Evolutionary conservation across 2,888 invertebrate genomes (phyloP).

Genomic region (Hypolimnas misippus): DNA sequence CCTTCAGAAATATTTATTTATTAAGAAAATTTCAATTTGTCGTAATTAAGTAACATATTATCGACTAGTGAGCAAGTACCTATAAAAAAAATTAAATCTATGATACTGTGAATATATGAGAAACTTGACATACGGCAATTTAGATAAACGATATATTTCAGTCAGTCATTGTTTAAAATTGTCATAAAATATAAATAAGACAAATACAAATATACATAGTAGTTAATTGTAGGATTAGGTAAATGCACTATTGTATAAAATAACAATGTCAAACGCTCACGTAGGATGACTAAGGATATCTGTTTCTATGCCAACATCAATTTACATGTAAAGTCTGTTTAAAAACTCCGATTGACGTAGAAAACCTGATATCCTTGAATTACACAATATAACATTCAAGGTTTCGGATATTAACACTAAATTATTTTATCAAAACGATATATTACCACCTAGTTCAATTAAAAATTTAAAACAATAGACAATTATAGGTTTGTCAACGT

Average conservation of each 20-base stretch:
- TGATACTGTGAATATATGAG: background rate
- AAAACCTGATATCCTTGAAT: slow-evolving; percentile 30
- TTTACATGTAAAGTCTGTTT: slow-evolving; percentile 23
- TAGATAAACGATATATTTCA: background rate
- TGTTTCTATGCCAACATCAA: slow-evolving; percentile 31
- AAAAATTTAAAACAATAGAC: background rate
- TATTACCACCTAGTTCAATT: slow-evolving; percentile 4
- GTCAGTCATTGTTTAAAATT: background rate
- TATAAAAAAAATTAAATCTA: background rate
- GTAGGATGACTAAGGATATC: slow-evolving; percentile 22
- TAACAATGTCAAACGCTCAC: slow-evolving; percentile 15
- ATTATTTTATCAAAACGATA: slow-evolving; percentile 20
- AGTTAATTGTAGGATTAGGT: slow-evolving; percentile 14
- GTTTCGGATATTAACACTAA: slow-evolving; percentile 24
- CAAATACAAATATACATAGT: background rate
- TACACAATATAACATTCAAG: slow-evolving; percentile 32
- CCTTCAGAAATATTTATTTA: too few species aligned
- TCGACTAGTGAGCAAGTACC: too few species aligned
- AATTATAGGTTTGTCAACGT: background rate
- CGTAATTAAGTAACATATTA: too few species aligned
- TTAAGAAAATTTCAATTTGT: too few species aligned
- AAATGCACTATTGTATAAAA: slow-evolving; percentile 10
- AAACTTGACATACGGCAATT: too few species aligned
- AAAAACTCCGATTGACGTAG: slow-evolving; percentile 25
- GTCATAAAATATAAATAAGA: background rate